A percentile compares a stretch with the other conserved stretches of the same genome.
Conservation (phyloP, 2,888 invertebrate species). For the Hirtodrosophila alboralis region DNA sequence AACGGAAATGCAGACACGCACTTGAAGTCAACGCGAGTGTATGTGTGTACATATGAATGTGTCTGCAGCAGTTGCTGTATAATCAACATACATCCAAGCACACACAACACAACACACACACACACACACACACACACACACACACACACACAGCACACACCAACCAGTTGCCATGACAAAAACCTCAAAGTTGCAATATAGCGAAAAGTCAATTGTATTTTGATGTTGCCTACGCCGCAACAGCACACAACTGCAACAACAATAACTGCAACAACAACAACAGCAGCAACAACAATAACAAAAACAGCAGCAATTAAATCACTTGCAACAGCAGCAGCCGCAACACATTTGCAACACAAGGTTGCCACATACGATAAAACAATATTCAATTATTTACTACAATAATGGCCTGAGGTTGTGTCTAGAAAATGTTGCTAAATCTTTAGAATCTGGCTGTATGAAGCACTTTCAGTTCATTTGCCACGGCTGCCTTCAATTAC, state of each 20-base stretch:
- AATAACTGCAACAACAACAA: constrained; percentile 28
- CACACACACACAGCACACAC: no score
- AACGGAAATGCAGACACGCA: constrained; percentile 61
- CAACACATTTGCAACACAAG: constrained; percentile 55
- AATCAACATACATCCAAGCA: constrained; percentile 48
- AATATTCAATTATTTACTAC: constrained; percentile 73
- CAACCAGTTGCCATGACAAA: constrained; percentile 41
- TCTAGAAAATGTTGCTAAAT: constrained; percentile 30
- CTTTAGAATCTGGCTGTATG: no score
- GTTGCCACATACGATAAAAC: constrained; percentile 54
- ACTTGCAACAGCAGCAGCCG: constrained; percentile 46
- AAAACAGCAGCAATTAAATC: constrained; percentile 27
- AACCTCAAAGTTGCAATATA: constrained; percentile 70
- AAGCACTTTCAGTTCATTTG: no score
- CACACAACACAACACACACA: no score
- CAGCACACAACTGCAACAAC: no score
- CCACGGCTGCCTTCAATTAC: no score
- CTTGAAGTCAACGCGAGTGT: constrained; percentile 9
- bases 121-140: no score
- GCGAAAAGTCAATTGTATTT: constrained; percentile 77
- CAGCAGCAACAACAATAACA: constrained; percentile 14
- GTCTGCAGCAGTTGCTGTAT: constrained; percentile 38
- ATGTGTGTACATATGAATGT: constrained; percentile 5
- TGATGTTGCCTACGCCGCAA: constrained; percentile 58
- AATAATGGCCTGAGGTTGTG: constrained; percentile 59